Evolutionary conservation across 2,797 vertebrate species (phyloP).

Genomic region (Mallotus villosus): DNA sequence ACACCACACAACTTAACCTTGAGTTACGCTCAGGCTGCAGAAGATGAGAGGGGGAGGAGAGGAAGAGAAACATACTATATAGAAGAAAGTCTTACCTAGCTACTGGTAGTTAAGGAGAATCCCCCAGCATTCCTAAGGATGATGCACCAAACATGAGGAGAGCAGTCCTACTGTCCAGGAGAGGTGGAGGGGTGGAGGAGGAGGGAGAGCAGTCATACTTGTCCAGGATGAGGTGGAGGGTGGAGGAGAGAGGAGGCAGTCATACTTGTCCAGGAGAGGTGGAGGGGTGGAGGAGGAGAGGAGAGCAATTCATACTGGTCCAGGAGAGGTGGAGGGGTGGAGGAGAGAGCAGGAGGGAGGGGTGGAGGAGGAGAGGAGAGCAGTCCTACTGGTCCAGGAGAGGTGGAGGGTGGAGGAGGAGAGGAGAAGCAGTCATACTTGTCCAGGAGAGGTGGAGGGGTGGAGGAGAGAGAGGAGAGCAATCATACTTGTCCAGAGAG

Average conservation of each 20-base stretch:
- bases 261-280: no score
- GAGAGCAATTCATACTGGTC: no score
- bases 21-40: constrained; percentile 36
- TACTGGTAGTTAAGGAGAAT: no score
- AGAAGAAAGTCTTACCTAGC: constrained; percentile 5
- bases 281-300: constrained; percentile 34
- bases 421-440: constrained; percentile 71
- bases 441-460: constrained; percentile 57
- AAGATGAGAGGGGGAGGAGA: constrained; percentile 23
- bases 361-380: no score
- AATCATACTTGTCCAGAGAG: no score
- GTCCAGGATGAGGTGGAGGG: constrained; percentile 56
- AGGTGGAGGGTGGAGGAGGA: constrained; percentile 27
- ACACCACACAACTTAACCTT: neutral
- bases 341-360: no score
- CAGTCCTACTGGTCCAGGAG: no score
- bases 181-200: constrained; percentile 25
- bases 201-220: constrained; percentile 69
- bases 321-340: no score
- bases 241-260: constrained; percentile 62
- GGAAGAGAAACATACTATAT: constrained; percentile 20
- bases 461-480: no score
- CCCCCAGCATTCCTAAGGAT: no score
- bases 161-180: no score
- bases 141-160: no score